Evolutionary conservation across 2,888 invertebrate species (phyloP).

Genomic region (Drosophila mimica): DNA sequence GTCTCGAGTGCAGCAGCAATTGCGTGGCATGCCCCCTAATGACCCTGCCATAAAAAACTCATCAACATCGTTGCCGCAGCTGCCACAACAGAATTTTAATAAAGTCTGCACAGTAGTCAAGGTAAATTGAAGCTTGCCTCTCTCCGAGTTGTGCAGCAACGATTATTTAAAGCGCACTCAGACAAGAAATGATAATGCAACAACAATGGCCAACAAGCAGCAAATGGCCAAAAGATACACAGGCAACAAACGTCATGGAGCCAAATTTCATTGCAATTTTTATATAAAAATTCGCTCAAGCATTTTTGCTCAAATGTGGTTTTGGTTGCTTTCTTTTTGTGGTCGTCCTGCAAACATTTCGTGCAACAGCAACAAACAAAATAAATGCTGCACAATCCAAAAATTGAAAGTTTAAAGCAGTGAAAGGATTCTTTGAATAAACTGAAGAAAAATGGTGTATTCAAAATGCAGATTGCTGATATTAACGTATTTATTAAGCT

Average conservation of each 20-base stretch:
- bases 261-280: conserved; percentile 54
- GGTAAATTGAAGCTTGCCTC: conserved; percentile 31
- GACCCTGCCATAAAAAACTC: conserved; percentile 76
- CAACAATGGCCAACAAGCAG: conserved; percentile 37
- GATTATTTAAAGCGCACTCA: conserved; percentile 78
- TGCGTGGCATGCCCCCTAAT: conserved; percentile 75
- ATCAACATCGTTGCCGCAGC: conserved; percentile 71
- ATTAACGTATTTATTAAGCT: background rate
- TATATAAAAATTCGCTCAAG: conserved; percentile 16
- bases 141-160: conserved; percentile 42
- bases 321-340: conserved; percentile 29
- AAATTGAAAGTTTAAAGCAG: background rate
- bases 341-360: conserved; percentile 33
- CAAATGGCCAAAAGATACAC: conserved; percentile 61
- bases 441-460: background rate
- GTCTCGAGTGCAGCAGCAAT: conserved; percentile 21
- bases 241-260: conserved; percentile 59
- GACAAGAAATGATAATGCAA: conserved; percentile 76
- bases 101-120: conserved; percentile 72
- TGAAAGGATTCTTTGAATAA: background rate
- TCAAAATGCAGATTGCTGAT: background rate
- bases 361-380: conserved; percentile 9
- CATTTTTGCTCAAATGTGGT: conserved; percentile 22
- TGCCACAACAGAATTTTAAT: conserved; percentile 66
- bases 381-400: conserved; percentile 8